Base-by-base conservation (phyloP, 2,888 invertebrate genomes). In the Trachelus tabidus region DNA sequence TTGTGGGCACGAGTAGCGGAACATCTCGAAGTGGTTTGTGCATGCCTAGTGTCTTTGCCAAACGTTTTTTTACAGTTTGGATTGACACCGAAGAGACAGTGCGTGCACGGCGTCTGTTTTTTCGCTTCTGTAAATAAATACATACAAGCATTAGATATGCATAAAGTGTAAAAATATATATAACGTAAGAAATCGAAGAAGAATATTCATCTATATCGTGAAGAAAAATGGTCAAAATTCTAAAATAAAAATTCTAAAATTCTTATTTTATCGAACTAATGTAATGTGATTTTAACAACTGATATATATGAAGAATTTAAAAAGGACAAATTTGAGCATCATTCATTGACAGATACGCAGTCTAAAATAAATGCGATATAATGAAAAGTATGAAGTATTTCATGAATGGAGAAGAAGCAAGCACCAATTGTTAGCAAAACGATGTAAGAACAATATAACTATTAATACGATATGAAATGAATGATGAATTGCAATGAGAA, bases 21-120 rank as follows among this genome's bases (percentile, higher is more conserved):
- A 30, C 76, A 30, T 68, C 31, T 37, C 73, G 77, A 1, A 85
- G 82, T 23, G 79, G 81, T 69, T 83, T 87, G 34, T 83, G 71
- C 79, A 94, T 92, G 31, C 94, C 93, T 77, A 94, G 86, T 35
- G 93, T 92, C 33, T 88, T 86, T 0, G 94, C 93, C 33, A 94
- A 87, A 12, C 94, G 91, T 73, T 91, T 92, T 85, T 93, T 93
- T 2, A 92, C 92, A 1, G 93, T 92, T 85, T 90, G 91, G 73
- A 82, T 80, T 56, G 84, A 82, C 76, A 87, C 80, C 34, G 87
- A 88, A 11, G 88, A 87, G 11, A 87, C 87, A 4, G 87, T 88
- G 31, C 87, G 86, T 33, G 85, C 87, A 23, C 87, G 84, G 69
- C 85, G 83, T 74, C 77, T 79, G n/a, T 34, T 69, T 78, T 79